These are phyloP conservation scores for Philereme transversata DNA, from an alignment of 2,888 invertebrate species.

Conservation along the genomic window DNA sequence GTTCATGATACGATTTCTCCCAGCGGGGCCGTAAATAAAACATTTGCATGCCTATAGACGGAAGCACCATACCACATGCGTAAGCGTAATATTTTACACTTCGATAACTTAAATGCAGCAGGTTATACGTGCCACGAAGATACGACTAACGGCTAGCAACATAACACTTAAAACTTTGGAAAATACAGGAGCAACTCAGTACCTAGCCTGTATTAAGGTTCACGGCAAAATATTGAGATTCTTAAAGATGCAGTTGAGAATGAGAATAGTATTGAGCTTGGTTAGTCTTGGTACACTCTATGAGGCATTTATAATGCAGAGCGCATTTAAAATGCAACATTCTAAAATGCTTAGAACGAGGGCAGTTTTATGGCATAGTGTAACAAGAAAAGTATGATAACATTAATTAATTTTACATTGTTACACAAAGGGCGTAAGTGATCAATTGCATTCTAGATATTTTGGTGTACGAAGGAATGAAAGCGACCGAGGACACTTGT, in stretches of 20 bases:
- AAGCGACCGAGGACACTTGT: too few species aligned
- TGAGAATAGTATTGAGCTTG: background rate
- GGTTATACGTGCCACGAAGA: constrained; percentile 50
- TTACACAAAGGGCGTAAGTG: too few species aligned
- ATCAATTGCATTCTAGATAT: too few species aligned
- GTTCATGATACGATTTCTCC: constrained; percentile 50
- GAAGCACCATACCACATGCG: constrained; percentile 45
- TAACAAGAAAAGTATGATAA: too few species aligned
- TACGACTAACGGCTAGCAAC: constrained; percentile 18
- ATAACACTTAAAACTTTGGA: constrained; percentile 29
- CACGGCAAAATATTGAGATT: background rate
- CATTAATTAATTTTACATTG: too few species aligned
- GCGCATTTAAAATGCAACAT: constrained; percentile 25
- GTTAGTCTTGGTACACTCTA: constrained; percentile 3
- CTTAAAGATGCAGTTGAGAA: background rate
- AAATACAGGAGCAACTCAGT: constrained; percentile 14
- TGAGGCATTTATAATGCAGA: constrained; percentile 18
- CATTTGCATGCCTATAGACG: constrained; percentile 51
- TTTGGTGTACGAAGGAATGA: too few species aligned
- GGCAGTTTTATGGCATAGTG: background rate
- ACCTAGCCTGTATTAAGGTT: background rate
- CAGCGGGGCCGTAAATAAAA: constrained; percentile 54
- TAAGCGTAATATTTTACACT: constrained; percentile 62
- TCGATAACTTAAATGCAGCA: constrained; percentile 63
- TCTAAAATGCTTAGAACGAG: constrained; percentile 12